These are phyloP conservation scores for Mythimna loreyi DNA, from an alignment of 2,888 invertebrate genomes.

Conservation along the genomic window DNA sequence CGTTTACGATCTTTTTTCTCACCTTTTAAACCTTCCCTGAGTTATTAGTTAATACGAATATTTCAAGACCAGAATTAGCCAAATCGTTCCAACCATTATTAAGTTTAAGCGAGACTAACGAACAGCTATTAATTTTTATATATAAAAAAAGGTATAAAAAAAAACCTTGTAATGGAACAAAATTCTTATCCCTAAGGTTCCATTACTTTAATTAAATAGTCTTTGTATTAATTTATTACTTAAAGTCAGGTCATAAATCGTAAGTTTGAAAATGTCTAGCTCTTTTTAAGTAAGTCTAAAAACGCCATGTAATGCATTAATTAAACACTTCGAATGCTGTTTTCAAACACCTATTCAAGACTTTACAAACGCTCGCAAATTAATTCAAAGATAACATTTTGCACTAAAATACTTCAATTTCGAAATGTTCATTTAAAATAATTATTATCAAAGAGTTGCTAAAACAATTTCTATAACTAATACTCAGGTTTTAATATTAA, in stretches of 20 bases:
- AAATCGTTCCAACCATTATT: too few species aligned
- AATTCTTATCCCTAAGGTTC: too few species aligned
- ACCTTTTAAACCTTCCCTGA: too few species aligned
- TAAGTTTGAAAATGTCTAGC: not conserved
- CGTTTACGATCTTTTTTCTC: too few species aligned
- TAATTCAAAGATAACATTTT: conserved; percentile 16
- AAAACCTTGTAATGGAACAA: not conserved
- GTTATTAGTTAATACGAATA: too few species aligned
- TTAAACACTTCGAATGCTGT: not conserved
- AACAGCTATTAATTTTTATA: too few species aligned
- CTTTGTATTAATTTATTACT: not conserved
- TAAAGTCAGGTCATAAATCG: not conserved
- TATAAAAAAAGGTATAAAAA: too few species aligned
- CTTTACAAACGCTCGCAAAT: conserved; percentile 1
- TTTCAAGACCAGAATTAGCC: too few species aligned
- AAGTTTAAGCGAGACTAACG: too few species aligned
- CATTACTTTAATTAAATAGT: not conserved
- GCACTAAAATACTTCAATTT: not conserved
- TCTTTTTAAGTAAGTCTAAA: conserved; percentile 13
- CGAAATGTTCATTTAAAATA: conserved; percentile 19
- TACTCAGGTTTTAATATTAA: conserved; percentile 9
- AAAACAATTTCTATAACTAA: conserved; percentile 30
- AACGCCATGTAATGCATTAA: not conserved
- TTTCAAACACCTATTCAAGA: not conserved
- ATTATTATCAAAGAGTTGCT: conserved; percentile 13